Evolutionary conservation across 2,113 vertebrate genomes (phyloP).

Genomic region (Lichenostomus cassidix): DNA sequence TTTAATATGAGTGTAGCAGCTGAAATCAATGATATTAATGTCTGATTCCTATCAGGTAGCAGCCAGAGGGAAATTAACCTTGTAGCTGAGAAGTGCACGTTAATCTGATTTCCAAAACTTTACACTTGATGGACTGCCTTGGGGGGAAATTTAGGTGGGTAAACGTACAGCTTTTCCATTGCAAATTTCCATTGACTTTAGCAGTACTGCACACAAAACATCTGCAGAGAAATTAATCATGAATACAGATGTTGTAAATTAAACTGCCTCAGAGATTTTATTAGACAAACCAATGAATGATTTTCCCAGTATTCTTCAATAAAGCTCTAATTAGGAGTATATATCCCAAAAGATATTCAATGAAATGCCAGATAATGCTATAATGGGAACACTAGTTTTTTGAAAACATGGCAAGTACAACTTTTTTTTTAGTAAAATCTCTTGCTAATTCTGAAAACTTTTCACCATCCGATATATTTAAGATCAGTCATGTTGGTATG

Average conservation of each 20-base stretch:
- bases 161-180: neutral
- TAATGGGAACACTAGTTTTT: neutral
- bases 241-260: neutral
- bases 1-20: neutral
- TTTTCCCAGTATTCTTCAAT: constrained; percentile 3
- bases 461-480: neutral
- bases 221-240: neutral
- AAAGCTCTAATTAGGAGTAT: constrained; percentile 3
- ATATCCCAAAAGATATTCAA: neutral
- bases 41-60: constrained; percentile 2
- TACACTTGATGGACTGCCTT: neutral
- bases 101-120: constrained; percentile 30
- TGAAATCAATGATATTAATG: constrained; percentile 20
- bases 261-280: neutral
- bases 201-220: neutral
- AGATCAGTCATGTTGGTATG: neutral
- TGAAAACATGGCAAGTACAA: neutral
- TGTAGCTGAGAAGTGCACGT: neutral
- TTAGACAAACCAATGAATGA: constrained; percentile 13
- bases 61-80: constrained; percentile 20
- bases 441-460: neutral
- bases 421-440: neutral
- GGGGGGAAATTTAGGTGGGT: neutral
- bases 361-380: neutral
- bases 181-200: neutral